Base-by-base conservation (phyloP, 64 coral and sea anemone species). In the Porites australiensis region DNA sequence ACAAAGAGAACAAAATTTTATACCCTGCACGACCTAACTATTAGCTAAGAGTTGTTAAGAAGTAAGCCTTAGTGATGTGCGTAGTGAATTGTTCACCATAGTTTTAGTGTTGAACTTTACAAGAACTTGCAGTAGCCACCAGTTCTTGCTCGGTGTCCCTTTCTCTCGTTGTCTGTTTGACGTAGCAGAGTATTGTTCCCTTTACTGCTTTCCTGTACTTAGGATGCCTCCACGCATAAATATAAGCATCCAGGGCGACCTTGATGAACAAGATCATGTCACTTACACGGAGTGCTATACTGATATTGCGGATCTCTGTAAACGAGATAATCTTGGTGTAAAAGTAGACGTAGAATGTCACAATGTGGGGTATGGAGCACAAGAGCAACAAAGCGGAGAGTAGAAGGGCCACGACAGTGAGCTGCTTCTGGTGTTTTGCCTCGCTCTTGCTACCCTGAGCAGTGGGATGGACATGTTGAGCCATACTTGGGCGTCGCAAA, bases 141-240 rank as follows among this genome's bases (percentile, higher is more conserved):
- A 82, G 5, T 46, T 82, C 79, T 18, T 64, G 79, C 79, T 68
- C 81, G 5, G 62, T 84, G 18, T 84, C 81, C 21, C 43, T 52
- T 66, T 84, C 81, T 69, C 6, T 64, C 20, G 27, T 15, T 4
- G 14, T 37, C 60, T 47, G 58, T 9, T 4, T 50, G 37, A 12
- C 20, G 10, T 11, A 22, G 62, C 82, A 93, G 4, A 93, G 44
- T 13, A 87, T 59, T 0, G 63, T 77, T 0, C 43, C 85, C 15
- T 87, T 77, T 8, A 93, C n/a, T 19, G 82, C 91, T 64, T 64
- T 79, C 22, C 91, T 54, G 58, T 93, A 93, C 74, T 93, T 93
- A 44, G 91, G 74, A 55, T 77, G 82, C 64, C 91, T 64, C 82
- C 82, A 87, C 7, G 71, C 83, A 23, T 93, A 93, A 58, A 93